phyloP scores from a whole-genome alignment of 2,888 invertebrate genomes.

The Cremastinae sp. region DNA sequence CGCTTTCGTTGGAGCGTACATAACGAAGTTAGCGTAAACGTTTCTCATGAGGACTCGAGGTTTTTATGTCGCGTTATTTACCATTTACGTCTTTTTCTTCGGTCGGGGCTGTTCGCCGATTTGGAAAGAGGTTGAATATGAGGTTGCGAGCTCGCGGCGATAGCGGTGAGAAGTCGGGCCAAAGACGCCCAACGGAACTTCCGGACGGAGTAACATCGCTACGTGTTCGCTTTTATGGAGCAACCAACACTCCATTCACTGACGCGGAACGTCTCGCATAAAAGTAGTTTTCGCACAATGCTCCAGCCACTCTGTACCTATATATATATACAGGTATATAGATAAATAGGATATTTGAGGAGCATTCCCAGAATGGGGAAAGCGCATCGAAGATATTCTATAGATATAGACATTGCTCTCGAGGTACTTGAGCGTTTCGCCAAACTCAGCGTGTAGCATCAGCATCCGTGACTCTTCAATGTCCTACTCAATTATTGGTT shows the following conservation, averaged over 20 bases:
- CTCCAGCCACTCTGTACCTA: neutral
- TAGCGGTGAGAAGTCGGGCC: too few species aligned
- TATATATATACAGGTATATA: too few species aligned
- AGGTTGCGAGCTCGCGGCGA: too few species aligned
- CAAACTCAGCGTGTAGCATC: conserved; percentile 9
- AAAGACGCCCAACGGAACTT: too few species aligned
- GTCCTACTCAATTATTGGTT: conserved; percentile 54
- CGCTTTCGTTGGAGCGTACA: too few species aligned
- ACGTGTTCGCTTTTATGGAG: conserved; percentile 35
- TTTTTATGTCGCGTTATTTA: too few species aligned
- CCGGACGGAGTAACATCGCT: conserved; percentile 26
- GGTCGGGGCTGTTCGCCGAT: too few species aligned
- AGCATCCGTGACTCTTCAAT: conserved; percentile 50
- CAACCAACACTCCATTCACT: conserved; percentile 41
- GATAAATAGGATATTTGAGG: conserved; percentile 3
- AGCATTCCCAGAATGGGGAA: conserved; percentile 20
- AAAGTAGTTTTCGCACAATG: conserved; percentile 21
- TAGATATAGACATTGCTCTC: neutral
- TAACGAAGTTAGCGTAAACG: too few species aligned
- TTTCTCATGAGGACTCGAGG: too few species aligned
- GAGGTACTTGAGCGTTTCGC: conserved; percentile 11
- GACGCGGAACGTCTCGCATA: conserved; percentile 19
- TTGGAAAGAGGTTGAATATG: too few species aligned
- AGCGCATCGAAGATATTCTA: conserved; percentile 23
- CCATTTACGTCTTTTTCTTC: too few species aligned